phyloP scores from a whole-genome alignment of 2,113 vertebrate species.

The Oreocharis arfaki region DNA sequence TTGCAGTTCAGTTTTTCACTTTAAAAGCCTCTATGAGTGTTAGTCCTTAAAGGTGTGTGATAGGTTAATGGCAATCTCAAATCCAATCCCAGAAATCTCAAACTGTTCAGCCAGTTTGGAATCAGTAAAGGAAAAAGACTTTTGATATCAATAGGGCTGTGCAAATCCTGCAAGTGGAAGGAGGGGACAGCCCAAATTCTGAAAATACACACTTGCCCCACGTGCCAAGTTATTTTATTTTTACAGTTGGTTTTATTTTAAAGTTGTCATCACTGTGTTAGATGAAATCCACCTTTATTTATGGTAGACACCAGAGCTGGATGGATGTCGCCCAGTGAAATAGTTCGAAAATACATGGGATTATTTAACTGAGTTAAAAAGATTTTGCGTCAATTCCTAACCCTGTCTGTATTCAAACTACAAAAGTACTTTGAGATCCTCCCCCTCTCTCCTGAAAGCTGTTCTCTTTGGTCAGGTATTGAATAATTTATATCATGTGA shows the following conservation, averaged over 20 bases:
- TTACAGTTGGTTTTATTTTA: neutral
- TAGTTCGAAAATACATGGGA: neutral
- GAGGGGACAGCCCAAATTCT: neutral
- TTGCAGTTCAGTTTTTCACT: neutral
- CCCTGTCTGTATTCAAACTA: slow-evolving; percentile 21
- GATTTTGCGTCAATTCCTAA: neutral
- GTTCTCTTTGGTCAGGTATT: slow-evolving; percentile 60
- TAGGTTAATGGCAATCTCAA: neutral
- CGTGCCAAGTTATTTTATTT: neutral
- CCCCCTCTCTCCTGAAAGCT: slow-evolving; percentile 44
- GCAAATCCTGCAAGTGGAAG: neutral
- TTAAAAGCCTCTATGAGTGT: neutral
- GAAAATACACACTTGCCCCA: neutral
- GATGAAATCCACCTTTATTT: neutral
- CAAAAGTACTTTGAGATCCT: slow-evolving; percentile 44
- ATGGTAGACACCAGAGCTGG: neutral
- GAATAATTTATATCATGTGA: slow-evolving; percentile 62
- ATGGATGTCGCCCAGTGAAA: neutral
- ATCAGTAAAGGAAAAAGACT: neutral
- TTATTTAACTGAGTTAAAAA: neutral
- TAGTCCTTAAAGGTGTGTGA: neutral
- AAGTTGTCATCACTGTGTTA: neutral
- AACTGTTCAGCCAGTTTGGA: neutral
- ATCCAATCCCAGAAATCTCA: neutral
- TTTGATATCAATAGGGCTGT: neutral